Evolutionary conservation across 2,797 vertebrate species (phyloP), one percentile per base, ranked within the genome.

Genomic region (Acanthornis magna): DNA sequence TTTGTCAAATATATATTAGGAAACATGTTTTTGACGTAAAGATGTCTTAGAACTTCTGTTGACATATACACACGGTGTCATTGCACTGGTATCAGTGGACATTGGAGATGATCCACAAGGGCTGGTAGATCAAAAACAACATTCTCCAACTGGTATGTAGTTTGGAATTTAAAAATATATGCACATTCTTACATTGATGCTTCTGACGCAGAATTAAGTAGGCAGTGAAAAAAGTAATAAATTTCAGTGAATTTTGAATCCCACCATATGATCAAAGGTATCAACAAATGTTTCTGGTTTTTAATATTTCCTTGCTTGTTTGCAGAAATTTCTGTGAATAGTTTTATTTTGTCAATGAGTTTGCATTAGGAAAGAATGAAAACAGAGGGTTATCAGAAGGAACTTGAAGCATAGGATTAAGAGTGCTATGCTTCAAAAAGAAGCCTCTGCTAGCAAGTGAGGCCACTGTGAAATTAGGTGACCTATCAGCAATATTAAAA

Each of bases 391-490:
- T 94, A 75, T 75, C 58, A 72, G 45, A 16, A 78, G 27, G 9
- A 32, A 71, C 32, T 45, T 67, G 61, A 91, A 90, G 42, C 23
- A 48, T 27, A 62, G 62, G 34, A 63, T 84, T 88, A 75, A 61
- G 51, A 70, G 29, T 57, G 12, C 26, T 81, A 1, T 34, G 22
- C 63, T 93, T 88, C 29, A 42, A 48, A 91, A 85, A 55, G 19
- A 11, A 88, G 51, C 36, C 36, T 73, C 7, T 86, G 40, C 29
- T n/a, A 76, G 73, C 62, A 86, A 53, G 32, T 90, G 63, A 86
- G 66, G 32, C 66, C 73, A 73, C 21, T 86, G 88, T 93, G 91
- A 95, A 95, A 91, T 91, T 73, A 86, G 53, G 40, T 95, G 79
- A 58, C 36, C 58, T 86, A 75, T 89, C 71, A 90, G 51, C 43